phyloP scores from a whole-genome alignment of 2,888 invertebrate genomes.

The Apotomis betuletana region DNA sequence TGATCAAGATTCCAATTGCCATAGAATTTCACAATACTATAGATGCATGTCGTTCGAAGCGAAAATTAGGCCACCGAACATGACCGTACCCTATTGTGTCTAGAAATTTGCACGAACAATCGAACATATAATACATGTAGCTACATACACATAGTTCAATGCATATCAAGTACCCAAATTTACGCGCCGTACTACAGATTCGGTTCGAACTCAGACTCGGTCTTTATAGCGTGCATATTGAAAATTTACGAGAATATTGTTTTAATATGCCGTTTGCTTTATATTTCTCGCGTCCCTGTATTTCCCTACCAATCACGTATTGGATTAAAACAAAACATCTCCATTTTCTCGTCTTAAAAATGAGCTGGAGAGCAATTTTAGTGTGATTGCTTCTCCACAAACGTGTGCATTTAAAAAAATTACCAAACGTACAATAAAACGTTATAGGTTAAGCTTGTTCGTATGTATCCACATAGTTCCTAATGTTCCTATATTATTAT shows the following conservation, averaged over 20 bases:
- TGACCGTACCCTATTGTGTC: background rate
- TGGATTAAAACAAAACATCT: constrained; percentile 19
- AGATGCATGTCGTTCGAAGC: background rate
- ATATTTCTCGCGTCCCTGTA: background rate
- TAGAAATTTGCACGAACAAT: no score
- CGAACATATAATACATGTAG: no score
- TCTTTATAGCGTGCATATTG: no score
- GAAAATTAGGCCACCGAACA: background rate
- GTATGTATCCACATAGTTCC: no score
- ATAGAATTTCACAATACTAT: background rate
- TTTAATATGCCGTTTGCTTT: background rate
- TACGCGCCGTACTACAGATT: no score
- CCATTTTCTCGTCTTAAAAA: background rate
- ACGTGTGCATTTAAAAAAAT: background rate
- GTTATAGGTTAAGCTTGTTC: no score
- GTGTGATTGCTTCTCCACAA: constrained; percentile 3
- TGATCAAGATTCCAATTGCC: background rate
- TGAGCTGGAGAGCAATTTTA: background rate
- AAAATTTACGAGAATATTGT: background rate
- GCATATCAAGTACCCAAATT: no score
- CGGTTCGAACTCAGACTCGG: no score
- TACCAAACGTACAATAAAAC: no score
- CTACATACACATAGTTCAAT: no score
- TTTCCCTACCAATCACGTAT: background rate
- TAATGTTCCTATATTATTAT: no score